Base-by-base conservation (phyloP, 2,888 invertebrate species). In the Tiphia femorata region DNA sequence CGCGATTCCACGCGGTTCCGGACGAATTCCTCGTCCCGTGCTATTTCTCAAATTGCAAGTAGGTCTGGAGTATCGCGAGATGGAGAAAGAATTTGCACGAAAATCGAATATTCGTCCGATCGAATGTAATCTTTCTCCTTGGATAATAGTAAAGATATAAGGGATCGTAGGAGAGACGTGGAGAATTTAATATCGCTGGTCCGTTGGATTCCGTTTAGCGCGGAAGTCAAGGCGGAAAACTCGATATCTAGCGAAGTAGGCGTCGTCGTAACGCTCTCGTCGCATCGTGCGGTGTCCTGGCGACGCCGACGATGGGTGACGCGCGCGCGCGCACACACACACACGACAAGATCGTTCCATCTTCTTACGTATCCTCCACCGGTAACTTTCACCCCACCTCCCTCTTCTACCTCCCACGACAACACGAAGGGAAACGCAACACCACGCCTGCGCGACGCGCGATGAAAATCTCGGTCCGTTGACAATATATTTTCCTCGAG, bases 391-490 rank as follows among this genome's bases (percentile, higher is more conserved):
- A 37, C 17, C 19, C 37, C 5, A 17, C 37, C 17, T 37, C 37
- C 17, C n/a, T 3, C 10, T 37, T 1, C 37, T 19, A 12, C 17
- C 37, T 10, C 17, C 37, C 4, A 17, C 17, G 37, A 7, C 17
- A n/a, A 16, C 8, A 37, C 17, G 37, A 37, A 37, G 25, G 6
- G 37, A 52, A 27, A 14, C 23, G 25, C 38, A 25, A 14, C 3
- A n/a, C n/a, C 1, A 20, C 16, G 23, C 33, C 35, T 37, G 38
- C 20, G 37, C 21, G 8, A 23, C 19, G n/a, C n/a, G n/a, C n/a
- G n/a, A 14, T 7, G 14, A 48, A 16, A 33, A 23, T 47, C n/a
- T 48, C 27, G 12, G 44, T 44, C 41, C 27, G 20, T 21, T 38
- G 16, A 20, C 5, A 43, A 12, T 29, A 46, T 8, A 20, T 35